Percentiles rank a stretch among this genome's conserved stretches.
Conservation (phyloP, 2,113 vertebrate species). For the Alethe diademata region DNA sequence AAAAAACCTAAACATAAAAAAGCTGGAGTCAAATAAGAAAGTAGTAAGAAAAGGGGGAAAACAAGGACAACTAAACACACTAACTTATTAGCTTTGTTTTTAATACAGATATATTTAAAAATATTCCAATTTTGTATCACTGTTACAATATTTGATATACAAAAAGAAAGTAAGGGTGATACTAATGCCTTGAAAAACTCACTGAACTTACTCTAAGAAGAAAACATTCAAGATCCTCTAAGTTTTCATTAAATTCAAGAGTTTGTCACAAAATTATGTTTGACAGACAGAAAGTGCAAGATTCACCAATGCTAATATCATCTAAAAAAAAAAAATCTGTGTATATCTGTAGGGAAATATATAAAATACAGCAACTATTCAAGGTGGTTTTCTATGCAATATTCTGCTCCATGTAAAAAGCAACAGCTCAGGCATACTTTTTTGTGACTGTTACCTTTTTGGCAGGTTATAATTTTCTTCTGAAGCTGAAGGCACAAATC, state of each 20-base stretch:
- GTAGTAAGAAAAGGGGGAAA: background rate
- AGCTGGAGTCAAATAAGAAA: background rate
- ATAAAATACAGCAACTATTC: background rate
- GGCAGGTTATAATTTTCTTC: conserved; percentile 90
- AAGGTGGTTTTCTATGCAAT: background rate
- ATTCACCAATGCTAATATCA: background rate
- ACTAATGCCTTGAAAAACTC: background rate
- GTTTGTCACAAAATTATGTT: background rate
- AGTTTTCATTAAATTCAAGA: background rate
- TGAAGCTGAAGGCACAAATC: conserved; percentile 89
- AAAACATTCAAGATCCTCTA: background rate
- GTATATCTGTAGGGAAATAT: background rate
- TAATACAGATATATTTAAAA: background rate
- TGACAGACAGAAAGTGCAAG: background rate
- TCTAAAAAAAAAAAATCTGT: background rate
- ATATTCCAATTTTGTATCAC: background rate
- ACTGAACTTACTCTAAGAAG: background rate
- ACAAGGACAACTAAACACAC: background rate
- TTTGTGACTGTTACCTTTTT: conserved; percentile 84
- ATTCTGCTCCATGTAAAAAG: background rate
- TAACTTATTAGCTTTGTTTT: background rate
- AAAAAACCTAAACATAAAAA: background rate
- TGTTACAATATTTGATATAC: background rate
- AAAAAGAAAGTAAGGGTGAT: background rate
- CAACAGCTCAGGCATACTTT: background rate